phyloP scores from a whole-genome alignment of 2,888 invertebrate genomes.

The Ormyrus rosae region DNA sequence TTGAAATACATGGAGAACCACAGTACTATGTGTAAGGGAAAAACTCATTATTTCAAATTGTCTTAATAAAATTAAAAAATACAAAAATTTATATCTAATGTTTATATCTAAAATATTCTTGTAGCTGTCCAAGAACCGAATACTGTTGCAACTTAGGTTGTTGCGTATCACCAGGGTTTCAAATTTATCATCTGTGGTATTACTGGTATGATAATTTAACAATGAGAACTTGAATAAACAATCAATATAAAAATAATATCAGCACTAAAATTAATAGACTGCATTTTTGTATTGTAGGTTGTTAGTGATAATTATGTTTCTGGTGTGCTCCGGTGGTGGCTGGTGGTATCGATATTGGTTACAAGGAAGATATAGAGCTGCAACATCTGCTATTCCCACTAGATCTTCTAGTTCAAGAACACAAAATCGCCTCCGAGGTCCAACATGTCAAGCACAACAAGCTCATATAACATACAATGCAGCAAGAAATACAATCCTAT shows the following conservation, averaged over 20 bases:
- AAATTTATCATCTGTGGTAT: constrained; percentile 79
- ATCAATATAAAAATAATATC: constrained; percentile 6
- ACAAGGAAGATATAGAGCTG: constrained; percentile 73
- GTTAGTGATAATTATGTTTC: constrained; percentile 77
- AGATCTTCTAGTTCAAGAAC: constrained; percentile 67
- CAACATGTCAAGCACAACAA: constrained; percentile 71
- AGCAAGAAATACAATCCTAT: constrained; percentile 73
- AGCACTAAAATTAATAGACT: neutral
- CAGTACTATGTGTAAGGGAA: constrained; percentile 74
- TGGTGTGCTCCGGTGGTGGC: constrained; percentile 78
- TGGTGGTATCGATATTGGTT: constrained; percentile 78
- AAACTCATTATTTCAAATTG: constrained; percentile 47
- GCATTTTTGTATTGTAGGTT: constrained; percentile 70
- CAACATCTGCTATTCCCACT: constrained; percentile 69
- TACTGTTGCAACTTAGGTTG: constrained; percentile 79
- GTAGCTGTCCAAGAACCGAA: constrained; percentile 76
- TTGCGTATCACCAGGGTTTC: constrained; percentile 77
- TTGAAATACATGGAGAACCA: constrained; percentile 75
- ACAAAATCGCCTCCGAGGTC: constrained; percentile 67
- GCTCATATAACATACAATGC: constrained; percentile 74
- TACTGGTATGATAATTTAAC: constrained; percentile 75
- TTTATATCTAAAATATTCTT: constrained; percentile 34
- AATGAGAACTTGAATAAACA: constrained; percentile 9
- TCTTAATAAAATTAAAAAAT: neutral
- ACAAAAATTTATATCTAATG: constrained; percentile 3